Evolutionary conservation across 2,888 invertebrate species (phyloP).

Genomic region (Spatulosminthurus flaviceps): DNA sequence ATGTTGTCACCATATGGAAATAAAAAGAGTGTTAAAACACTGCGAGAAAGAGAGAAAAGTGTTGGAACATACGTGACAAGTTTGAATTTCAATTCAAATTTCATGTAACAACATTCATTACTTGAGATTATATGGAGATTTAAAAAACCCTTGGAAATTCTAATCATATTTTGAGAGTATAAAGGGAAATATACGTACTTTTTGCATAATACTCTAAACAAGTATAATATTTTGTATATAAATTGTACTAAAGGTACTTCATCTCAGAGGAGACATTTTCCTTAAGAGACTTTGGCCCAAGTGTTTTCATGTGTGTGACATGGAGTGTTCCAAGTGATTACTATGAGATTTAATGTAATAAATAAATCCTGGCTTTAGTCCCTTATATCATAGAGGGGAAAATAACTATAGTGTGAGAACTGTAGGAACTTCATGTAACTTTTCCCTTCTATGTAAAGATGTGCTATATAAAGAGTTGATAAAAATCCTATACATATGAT

Average conservation of each 20-base stretch:
- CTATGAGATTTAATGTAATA: conserved; percentile 30
- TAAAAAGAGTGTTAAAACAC: not conserved
- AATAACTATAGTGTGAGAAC: too few species aligned
- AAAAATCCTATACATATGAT: not conserved
- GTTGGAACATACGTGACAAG: not conserved
- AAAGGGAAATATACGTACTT: not conserved
- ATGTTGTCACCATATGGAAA: conserved; percentile 22
- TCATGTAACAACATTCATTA: not conserved
- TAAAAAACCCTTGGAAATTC: too few species aligned
- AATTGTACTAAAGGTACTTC: not conserved
- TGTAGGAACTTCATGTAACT: not conserved
- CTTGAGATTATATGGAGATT: conserved; percentile 3
- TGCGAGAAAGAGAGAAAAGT: not conserved
- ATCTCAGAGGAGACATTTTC: not conserved
- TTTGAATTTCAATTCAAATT: conserved; percentile 5
- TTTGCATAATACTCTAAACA: too few species aligned
- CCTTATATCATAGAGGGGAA: too few species aligned
- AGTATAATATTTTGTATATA: not conserved
- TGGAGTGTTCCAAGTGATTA: conserved; percentile 9
- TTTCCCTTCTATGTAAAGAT: not conserved
- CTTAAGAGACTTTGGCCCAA: not conserved
- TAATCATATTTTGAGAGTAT: too few species aligned
- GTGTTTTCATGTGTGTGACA: conserved; percentile 25
- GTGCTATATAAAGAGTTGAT: not conserved
- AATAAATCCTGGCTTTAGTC: conserved; percentile 34